Evolutionary conservation across 2,888 invertebrate genomes (phyloP).

Genomic region (Teinopalpus imperialis): DNA sequence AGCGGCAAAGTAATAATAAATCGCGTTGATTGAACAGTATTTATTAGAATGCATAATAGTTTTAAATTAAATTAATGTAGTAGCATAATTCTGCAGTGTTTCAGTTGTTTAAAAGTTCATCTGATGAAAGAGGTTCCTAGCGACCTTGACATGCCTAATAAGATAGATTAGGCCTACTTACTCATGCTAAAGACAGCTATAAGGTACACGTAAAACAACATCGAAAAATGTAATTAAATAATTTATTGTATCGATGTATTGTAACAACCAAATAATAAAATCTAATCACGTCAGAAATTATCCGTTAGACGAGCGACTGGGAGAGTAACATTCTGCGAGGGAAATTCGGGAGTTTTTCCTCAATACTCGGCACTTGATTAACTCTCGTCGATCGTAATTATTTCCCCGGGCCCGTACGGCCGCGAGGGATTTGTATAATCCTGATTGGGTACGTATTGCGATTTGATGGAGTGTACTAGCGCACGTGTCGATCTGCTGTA

Average conservation of each 20-base stretch:
- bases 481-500: constrained; percentile 67
- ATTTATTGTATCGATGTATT: background rate
- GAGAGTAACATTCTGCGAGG: constrained; percentile 34
- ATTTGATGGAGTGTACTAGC: constrained; percentile 73
- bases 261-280: constrained; percentile 23
- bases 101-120: no score
- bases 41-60: no score
- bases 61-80: no score
- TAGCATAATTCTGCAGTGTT: no score
- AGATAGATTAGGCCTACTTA: no score
- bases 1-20: no score
- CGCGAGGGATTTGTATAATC: constrained; percentile 77
- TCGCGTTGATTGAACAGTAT: no score
- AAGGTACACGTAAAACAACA: no score
- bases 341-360: constrained; percentile 58
- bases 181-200: no score
- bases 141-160: no score
- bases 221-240: constrained; percentile 17
- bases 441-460: constrained; percentile 79
- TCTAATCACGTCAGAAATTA: constrained; percentile 24
- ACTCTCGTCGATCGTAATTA: constrained; percentile 69
- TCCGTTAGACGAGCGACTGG: constrained; percentile 28
- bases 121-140: no score
- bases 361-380: constrained; percentile 72
- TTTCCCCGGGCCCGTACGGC: constrained; percentile 57